phyloP scores from a whole-genome alignment of 2,888 invertebrate species.

The Helicoverpa assulta region DNA sequence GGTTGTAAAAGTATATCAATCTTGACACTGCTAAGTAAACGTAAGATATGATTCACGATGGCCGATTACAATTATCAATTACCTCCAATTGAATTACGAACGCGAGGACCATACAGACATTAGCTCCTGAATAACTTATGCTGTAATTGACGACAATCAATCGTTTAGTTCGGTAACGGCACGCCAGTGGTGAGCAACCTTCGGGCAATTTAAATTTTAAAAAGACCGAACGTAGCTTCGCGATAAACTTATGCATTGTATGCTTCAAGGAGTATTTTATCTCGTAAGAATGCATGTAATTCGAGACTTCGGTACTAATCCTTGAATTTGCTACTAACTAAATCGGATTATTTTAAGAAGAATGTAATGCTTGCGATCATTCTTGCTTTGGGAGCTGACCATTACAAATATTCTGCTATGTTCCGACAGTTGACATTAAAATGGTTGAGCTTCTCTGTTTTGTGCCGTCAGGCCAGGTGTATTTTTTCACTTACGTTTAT shows the following conservation, averaged over 20 bases:
- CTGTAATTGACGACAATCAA: slow-evolving; percentile 40
- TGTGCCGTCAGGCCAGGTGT: slow-evolving; percentile 33
- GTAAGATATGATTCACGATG: slow-evolving; percentile 53
- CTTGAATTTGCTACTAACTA: too few species aligned
- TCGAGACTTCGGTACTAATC: neutral
- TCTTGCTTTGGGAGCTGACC: too few species aligned
- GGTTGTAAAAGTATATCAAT: slow-evolving; percentile 32
- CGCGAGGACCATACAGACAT: slow-evolving; percentile 46
- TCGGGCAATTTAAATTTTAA: neutral
- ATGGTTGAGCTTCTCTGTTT: slow-evolving; percentile 31
- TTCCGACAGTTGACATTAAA: neutral
- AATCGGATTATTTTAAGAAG: neutral
- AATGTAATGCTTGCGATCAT: neutral
- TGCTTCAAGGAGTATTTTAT: too few species aligned
- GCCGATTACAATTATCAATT: slow-evolving; percentile 61
- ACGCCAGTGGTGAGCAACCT: slow-evolving; percentile 22
- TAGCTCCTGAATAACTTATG: slow-evolving; percentile 53
- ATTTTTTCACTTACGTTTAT: slow-evolving; percentile 27
- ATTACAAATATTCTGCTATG: too few species aligned
- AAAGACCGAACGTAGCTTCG: neutral
- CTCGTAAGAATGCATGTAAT: too few species aligned
- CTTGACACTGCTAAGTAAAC: slow-evolving; percentile 37
- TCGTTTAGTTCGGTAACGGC: slow-evolving; percentile 25
- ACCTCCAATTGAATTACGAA: slow-evolving; percentile 50
- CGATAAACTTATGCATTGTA: neutral